Percentiles rank a stretch among this genome's conserved stretches.
Conservation (phyloP, 2,797 vertebrate genomes). For the Acipenser oxyrinchus region DNA sequence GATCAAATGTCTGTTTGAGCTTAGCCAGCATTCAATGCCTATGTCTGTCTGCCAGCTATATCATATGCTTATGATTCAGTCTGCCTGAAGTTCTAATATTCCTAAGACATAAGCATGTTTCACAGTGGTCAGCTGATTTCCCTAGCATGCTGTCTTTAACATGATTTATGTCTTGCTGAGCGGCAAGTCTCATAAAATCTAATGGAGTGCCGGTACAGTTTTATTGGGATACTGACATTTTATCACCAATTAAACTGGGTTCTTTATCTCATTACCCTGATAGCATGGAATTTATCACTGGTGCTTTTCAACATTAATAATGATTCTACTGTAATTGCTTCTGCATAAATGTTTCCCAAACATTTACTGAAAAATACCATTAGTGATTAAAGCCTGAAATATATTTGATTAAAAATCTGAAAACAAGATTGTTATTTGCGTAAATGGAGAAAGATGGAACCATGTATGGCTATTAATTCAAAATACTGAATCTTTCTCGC, state of each 20-base stretch:
- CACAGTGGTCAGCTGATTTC: slow-evolving; percentile 34
- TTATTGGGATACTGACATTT: slow-evolving; percentile 52
- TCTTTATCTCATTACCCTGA: slow-evolving; percentile 41
- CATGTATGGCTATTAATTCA: too few relatives aligned
- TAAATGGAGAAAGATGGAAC: too few relatives aligned
- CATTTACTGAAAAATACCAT: too few relatives aligned
- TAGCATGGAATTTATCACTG: slow-evolving; percentile 34
- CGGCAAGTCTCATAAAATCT: slow-evolving; percentile 41
- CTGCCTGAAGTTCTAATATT: slow-evolving; percentile 14
- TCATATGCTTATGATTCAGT: neutral
- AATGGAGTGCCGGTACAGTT: slow-evolving; percentile 34
- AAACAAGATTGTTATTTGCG: too few relatives aligned
- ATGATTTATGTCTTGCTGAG: slow-evolving; percentile 47
- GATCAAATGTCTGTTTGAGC: slow-evolving; percentile 1
- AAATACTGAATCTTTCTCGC: too few relatives aligned
- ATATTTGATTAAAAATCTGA: too few relatives aligned
- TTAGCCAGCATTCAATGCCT: neutral
- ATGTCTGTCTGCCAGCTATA: neutral
- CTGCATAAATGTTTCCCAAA: too few relatives aligned
- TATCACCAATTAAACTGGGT: slow-evolving; percentile 45
- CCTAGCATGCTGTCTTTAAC: slow-evolving; percentile 25
- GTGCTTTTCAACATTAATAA: slow-evolving; percentile 27
- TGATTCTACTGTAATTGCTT: neutral
- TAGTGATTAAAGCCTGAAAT: too few relatives aligned
- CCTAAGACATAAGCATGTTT: slow-evolving; percentile 28